Base-by-base conservation (phyloP, 1,140 invertebrate species). In the Agraylea sexmaculata region DNA sequence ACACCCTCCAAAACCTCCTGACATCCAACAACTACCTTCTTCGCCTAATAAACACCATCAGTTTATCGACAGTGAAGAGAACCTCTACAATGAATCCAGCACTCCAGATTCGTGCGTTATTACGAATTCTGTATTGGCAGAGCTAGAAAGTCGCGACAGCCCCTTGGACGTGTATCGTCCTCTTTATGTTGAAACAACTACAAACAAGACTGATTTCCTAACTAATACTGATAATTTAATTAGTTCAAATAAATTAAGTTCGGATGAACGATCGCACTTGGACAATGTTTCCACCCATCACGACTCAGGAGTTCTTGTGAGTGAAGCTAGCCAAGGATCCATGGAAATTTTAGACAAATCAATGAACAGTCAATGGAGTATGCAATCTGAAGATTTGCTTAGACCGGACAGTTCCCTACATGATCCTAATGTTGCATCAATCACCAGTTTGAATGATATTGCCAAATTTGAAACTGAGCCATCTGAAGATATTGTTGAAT, bases 321-420 rank as follows among this genome's bases (percentile, higher is more conserved):
- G 65, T 48, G 65, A 66, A 48, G 59, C 60, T 40, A 62, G 62
- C 35, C 62, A 62, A 50, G 64, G 63, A 53, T 66, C 65, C 53
- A 61, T 65, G 52, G 65, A 66, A 54, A 59, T 66, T 55, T 58
- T 68, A 54, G 64, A 68, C 49, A 68, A 68, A 53, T 68, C 65
- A 52, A 63, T 62, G 53, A 64, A 59, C 48, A 68, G 64, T 54
- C 65, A 68, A 62, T 68, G 65, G 63, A 66, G 63, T 53, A 59
- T 64, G 50, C 44, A 37, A 39, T 66, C 63, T 19, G 65, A 67
- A 42, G 62, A 49, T 20, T 8, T 34, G 23, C 34, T 45, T 6
- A 20, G 42, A 12, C 19, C 37, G 16, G 45, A 47, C 30, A 47
- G 33, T 37, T 46, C 44, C n/a, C 29, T 42, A 20, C 44, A 42